Evolutionary conservation across 1,140 invertebrate species (phyloP).

Genomic region (Leptopilina clavipes): DNA sequence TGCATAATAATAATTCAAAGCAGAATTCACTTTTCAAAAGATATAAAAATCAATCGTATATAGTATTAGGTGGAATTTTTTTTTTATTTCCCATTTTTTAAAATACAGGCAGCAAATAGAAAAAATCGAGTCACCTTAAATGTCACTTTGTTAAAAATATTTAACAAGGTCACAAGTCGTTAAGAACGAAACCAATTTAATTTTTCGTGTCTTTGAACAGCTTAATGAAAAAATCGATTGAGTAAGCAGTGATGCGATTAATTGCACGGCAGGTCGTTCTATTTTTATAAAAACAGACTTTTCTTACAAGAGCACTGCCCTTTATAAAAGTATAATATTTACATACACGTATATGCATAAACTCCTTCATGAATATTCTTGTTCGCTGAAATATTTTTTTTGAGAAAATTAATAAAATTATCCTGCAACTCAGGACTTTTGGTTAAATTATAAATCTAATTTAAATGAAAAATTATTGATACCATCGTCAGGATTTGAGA

Average conservation of each 20-base stretch:
- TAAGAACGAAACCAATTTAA: constrained; percentile 20
- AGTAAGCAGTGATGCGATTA: constrained; percentile 31
- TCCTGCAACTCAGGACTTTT: too few species aligned
- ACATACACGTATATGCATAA: not conserved
- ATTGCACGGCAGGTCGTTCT: not conserved
- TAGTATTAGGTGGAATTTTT: not conserved
- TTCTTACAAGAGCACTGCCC: not conserved
- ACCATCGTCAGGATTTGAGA: too few species aligned
- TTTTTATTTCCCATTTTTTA: too few species aligned
- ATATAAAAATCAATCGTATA: not conserved
- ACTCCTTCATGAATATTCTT: not conserved
- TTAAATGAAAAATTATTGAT: too few species aligned
- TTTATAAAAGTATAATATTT: not conserved
- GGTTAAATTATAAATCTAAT: too few species aligned
- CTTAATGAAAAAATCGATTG: constrained; percentile 15
- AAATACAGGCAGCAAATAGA: not conserved
- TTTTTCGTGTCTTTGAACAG: constrained; percentile 11
- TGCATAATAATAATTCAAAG: not conserved
- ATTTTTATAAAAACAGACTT: constrained; percentile 20
- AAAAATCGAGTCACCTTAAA: not conserved
- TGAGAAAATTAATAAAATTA: not conserved
- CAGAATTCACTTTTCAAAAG: not conserved
- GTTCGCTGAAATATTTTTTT: not conserved
- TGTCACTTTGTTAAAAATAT: not conserved
- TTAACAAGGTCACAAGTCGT: constrained; percentile 8